A percentile compares a stretch with the other conserved stretches of the same genome.
These are phyloP conservation scores for Nipponacmea schrenckii DNA, from an alignment of 2,888 invertebrate species.

Conservation along the genomic window DNA sequence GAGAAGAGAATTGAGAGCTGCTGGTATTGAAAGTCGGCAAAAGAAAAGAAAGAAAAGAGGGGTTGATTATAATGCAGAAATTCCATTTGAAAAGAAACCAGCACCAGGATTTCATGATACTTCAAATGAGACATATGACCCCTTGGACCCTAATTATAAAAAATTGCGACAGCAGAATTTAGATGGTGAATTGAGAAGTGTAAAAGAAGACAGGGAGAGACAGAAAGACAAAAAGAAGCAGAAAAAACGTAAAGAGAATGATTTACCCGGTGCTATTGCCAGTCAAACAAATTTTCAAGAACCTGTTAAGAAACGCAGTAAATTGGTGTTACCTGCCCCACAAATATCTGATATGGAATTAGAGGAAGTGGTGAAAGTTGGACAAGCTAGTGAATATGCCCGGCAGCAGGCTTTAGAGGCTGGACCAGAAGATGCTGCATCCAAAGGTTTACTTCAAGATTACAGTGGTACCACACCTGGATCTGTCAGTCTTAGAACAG, in stretches of 20 bases:
- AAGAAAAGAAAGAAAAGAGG: conserved; percentile 76
- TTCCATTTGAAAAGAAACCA: conserved; percentile 96
- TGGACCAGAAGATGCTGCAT: conserved; percentile 76
- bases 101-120: conserved; percentile 96
- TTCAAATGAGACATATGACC: conserved; percentile 84
- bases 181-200: conserved; percentile 89
- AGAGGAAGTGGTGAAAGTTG: conserved; percentile 72
- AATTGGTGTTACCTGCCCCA: conserved; percentile 94
- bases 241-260: conserved; percentile 95
- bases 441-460: conserved; percentile 89
- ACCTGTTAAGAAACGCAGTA: conserved; percentile 91
- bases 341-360: conserved; percentile 89
- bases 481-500: conserved; percentile 75
- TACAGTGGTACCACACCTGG: conserved; percentile 78
- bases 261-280: conserved; percentile 87
- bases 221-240: conserved; percentile 95
- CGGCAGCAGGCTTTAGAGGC: conserved; percentile 85
- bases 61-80: conserved; percentile 96
- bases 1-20: conserved; percentile 94
- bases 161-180: conserved; percentile 90
- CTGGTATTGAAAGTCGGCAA: conserved; percentile 80
- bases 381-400: conserved; percentile 73
- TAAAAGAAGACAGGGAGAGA: conserved; percentile 92
- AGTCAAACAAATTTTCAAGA: conserved; percentile 72
- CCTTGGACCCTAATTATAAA: conserved; percentile 89